Conservation (phyloP, 1,140 invertebrate species). For the Lasaia peninsularis region DNA sequence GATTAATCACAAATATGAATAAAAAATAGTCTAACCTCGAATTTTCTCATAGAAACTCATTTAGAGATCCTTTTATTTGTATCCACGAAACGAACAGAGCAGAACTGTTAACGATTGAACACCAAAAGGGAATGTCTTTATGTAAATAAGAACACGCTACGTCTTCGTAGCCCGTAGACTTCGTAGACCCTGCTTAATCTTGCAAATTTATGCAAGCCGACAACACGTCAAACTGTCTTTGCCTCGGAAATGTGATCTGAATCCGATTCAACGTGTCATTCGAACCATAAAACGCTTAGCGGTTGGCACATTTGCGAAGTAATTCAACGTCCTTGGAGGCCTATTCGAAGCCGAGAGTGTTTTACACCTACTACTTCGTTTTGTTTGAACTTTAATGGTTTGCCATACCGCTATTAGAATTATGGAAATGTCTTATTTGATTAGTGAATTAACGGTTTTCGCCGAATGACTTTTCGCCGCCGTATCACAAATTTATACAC, state of each 20-base stretch:
- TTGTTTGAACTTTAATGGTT: conserved; percentile 16
- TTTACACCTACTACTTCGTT: conserved; percentile 46
- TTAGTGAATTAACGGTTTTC: too few relatives aligned
- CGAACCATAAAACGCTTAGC: conserved; percentile 63
- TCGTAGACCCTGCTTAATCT: conserved; percentile 52
- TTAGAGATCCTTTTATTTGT: neutral
- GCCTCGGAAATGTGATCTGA: conserved; percentile 64
- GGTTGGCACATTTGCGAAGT: conserved; percentile 65
- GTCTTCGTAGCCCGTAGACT: conserved; percentile 34
- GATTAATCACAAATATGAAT: too few relatives aligned
- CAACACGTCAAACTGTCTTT: conserved; percentile 68
- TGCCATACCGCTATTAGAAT: too few relatives aligned
- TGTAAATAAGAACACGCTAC: conserved; percentile 52
- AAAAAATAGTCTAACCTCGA: too few relatives aligned
- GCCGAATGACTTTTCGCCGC: too few relatives aligned
- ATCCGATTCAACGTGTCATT: conserved; percentile 65
- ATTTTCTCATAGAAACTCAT: too few relatives aligned
- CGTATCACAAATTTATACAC: too few relatives aligned
- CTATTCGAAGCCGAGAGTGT: conserved; percentile 37
- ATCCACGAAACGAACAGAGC: neutral
- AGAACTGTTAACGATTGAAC: conserved; percentile 13
- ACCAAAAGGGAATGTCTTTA: conserved; percentile 50
- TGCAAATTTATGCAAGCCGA: conserved; percentile 72
- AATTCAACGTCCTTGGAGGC: conserved; percentile 52
- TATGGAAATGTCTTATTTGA: too few relatives aligned